Percentiles rank a stretch among this genome's conserved stretches.
Conservation (phyloP, 2,888 invertebrate species). For the Drosophila villosipedis region DNA sequence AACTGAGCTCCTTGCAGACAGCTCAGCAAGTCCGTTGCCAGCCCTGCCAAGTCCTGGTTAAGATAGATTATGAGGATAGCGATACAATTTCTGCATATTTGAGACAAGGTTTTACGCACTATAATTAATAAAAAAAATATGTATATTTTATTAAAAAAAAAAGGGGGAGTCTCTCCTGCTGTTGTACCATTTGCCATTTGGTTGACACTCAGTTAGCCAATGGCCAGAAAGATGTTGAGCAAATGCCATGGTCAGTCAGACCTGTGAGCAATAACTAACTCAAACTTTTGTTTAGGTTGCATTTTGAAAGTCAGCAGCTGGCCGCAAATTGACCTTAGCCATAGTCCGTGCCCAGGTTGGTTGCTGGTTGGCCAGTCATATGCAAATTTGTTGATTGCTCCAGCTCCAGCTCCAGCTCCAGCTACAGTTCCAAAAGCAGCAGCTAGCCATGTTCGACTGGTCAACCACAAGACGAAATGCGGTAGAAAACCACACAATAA, state of each 20-base stretch:
- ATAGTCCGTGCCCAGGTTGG: slow-evolving; percentile 17
- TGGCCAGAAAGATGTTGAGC: slow-evolving; percentile 7
- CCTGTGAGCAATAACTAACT: slow-evolving; percentile 41
- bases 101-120: not conserved
- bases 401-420: slow-evolving; percentile 41
- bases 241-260: slow-evolving; percentile 3
- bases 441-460: slow-evolving; percentile 53
- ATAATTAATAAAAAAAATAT: not conserved
- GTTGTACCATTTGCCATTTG: slow-evolving; percentile 23
- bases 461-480: slow-evolving; percentile 74
- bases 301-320: slow-evolving; percentile 64
- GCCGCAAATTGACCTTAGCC: slow-evolving; percentile 66
- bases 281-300: slow-evolving; percentile 35
- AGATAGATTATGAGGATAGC: not conserved
- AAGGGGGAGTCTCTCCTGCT: not conserved
- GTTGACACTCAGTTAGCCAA: slow-evolving; percentile 24
- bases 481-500: slow-evolving; percentile 77
- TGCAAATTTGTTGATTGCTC: slow-evolving; percentile 68
- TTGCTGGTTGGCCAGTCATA: slow-evolving; percentile 48
- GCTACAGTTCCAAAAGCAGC: slow-evolving; percentile 23
- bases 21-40: not conserved
- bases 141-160: not conserved
- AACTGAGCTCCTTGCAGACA: not conserved
- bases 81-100: not conserved
- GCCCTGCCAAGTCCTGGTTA: not conserved